These are phyloP conservation scores for Watsonalla binaria DNA, from an alignment of 2,888 invertebrate genomes.

Conservation along the genomic window DNA sequence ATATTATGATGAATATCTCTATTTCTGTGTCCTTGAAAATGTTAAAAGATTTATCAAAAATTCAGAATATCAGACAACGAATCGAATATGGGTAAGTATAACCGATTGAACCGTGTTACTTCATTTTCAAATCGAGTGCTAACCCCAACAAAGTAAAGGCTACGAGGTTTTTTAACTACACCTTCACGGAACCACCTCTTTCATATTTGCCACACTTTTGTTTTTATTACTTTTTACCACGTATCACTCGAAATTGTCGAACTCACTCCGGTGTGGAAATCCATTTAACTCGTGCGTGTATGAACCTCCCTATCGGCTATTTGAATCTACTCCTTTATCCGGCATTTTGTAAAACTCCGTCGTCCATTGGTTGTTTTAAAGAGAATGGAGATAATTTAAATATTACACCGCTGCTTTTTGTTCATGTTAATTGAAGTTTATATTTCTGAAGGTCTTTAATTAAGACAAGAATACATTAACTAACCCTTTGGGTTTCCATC, in stretches of 20 bases:
- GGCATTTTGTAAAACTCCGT: not conserved
- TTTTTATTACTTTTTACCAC: not conserved
- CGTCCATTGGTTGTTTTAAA: not conserved
- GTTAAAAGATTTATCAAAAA: too few species aligned
- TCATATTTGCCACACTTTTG: not conserved
- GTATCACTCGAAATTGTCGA: not conserved
- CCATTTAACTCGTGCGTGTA: not conserved
- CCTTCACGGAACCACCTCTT: not conserved
- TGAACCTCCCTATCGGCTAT: not conserved
- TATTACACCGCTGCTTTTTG: conserved; percentile 3
- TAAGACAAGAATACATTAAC: conserved; percentile 11
- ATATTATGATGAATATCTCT: too few species aligned
- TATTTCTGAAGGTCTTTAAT: conserved; percentile 12
- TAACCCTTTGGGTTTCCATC: conserved; percentile 7
- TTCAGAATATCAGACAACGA: too few species aligned
- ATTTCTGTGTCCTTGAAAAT: too few species aligned
- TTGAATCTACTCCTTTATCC: not conserved
- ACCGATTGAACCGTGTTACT: too few species aligned
- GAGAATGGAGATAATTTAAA: conserved; percentile 6
- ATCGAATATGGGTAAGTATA: too few species aligned
- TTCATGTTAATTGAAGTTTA: conserved; percentile 9
- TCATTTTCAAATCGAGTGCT: too few species aligned
- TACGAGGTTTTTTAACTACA: too few species aligned
- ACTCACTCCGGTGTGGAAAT: not conserved
- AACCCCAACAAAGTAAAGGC: too few species aligned